Evolutionary conservation across 1,140 invertebrate genomes (phyloP).

Genomic region (Drosophila arizonae): DNA sequence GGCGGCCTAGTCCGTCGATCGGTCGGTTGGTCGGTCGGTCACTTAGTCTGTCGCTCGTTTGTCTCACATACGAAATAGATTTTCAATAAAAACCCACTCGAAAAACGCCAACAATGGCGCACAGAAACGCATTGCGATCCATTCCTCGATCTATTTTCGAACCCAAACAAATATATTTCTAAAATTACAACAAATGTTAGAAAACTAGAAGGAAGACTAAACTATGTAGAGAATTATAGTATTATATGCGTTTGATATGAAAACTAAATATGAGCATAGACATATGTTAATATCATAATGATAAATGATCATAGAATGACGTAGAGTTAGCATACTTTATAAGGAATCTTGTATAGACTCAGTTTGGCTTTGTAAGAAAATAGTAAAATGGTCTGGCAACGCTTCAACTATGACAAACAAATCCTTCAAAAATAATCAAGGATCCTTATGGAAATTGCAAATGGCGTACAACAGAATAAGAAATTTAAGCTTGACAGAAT

Average conservation of each 20-base stretch:
- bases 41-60: background rate
- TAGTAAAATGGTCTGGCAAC: background rate
- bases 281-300: no score
- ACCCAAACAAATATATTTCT: slow-evolving; percentile 69
- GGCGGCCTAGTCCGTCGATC: no score
- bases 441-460: background rate
- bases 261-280: no score
- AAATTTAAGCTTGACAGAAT: background rate
- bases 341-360: no score
- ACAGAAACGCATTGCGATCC: slow-evolving; percentile 51
- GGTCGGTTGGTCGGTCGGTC: no score
- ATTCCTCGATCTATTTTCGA: slow-evolving; percentile 75
- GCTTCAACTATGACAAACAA: background rate
- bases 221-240: background rate
- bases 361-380: background rate
- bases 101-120: slow-evolving; percentile 63
- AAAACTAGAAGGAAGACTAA: background rate
- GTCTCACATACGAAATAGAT: slow-evolving; percentile 70
- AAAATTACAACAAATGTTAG: slow-evolving; percentile 10
- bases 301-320: no score
- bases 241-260: no score
- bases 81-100: slow-evolving; percentile 78
- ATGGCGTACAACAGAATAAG: background rate
- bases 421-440: no score
- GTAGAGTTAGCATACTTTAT: no score